Percentiles rank a stretch among this genome's conserved stretches.
Evolutionary conservation across 2,113 vertebrate genomes (phyloP).

Genomic region (Melanerpes formicivorus): DNA sequence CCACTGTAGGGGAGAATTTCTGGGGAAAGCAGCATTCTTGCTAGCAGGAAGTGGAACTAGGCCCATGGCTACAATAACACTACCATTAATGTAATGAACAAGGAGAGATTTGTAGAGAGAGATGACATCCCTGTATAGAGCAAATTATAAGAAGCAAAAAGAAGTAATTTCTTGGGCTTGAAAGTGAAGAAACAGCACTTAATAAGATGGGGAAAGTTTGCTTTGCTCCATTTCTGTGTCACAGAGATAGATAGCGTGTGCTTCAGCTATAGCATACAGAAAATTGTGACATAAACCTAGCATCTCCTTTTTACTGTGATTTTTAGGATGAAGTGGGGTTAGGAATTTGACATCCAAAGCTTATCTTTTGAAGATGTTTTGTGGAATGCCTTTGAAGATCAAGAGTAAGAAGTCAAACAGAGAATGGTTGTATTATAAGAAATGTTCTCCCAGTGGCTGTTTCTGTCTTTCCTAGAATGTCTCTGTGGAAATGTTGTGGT

Average conservation of each 20-base stretch:
- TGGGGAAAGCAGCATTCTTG: not conserved
- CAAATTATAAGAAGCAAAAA: conserved; percentile 6
- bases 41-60: not conserved
- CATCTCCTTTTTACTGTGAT: not conserved
- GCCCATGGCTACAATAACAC: not conserved
- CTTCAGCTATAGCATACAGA: not conserved
- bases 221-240: not conserved
- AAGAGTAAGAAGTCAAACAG: conserved; percentile 46
- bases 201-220: not conserved
- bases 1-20: not conserved
- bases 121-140: not conserved
- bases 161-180: not conserved
- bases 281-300: not conserved
- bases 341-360: conserved; percentile 28
- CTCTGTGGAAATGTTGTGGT: not conserved
- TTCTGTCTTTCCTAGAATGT: conserved; percentile 2
- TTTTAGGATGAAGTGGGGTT: not conserved
- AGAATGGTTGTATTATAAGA: conserved; percentile 9
- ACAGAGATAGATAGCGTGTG: not conserved
- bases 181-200: not conserved
- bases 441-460: conserved; percentile 1
- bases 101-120: not conserved
- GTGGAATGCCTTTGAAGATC: conserved; percentile 68
- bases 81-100: not conserved
- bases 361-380: conserved; percentile 54